Evolutionary conservation across 2,113 vertebrate species (phyloP).

Genomic region (Silurus glanis): DNA sequence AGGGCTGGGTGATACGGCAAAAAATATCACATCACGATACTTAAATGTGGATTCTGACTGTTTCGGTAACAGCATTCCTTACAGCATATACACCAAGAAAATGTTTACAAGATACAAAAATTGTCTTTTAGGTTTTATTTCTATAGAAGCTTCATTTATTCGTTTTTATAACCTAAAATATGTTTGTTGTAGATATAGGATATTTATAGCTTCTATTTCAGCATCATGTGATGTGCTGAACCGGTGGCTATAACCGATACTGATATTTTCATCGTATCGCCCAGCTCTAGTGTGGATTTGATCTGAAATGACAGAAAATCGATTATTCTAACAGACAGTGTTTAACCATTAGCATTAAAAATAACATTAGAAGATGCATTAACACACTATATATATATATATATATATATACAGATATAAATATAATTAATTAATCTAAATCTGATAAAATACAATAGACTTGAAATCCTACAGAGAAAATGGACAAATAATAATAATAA

Average conservation of each 20-base stretch:
- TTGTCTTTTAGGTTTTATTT: neutral
- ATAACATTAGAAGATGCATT: conserved; percentile 8
- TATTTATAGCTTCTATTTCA: neutral
- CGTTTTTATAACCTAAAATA: neutral
- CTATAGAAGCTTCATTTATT: neutral
- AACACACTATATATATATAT: conserved; percentile 26
- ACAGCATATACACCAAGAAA: neutral
- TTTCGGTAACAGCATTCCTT: neutral
- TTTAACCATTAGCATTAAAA: neutral
- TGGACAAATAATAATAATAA: neutral
- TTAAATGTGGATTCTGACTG: neutral
- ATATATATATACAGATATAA: neutral
- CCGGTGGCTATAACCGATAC: too few relatives aligned
- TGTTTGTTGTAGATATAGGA: neutral
- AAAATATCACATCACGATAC: neutral
- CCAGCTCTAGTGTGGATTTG: neutral
- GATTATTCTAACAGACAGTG: neutral
- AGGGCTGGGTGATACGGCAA: neutral
- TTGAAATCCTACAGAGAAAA: too few relatives aligned
- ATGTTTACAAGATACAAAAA: neutral
- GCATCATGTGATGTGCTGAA: neutral
- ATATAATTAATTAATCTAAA: too few relatives aligned
- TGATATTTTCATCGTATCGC: too few relatives aligned
- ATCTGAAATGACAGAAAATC: neutral
- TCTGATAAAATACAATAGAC: neutral